Conservation (phyloP, 2,113 vertebrate genomes). For the Salvator merianae region DNA sequence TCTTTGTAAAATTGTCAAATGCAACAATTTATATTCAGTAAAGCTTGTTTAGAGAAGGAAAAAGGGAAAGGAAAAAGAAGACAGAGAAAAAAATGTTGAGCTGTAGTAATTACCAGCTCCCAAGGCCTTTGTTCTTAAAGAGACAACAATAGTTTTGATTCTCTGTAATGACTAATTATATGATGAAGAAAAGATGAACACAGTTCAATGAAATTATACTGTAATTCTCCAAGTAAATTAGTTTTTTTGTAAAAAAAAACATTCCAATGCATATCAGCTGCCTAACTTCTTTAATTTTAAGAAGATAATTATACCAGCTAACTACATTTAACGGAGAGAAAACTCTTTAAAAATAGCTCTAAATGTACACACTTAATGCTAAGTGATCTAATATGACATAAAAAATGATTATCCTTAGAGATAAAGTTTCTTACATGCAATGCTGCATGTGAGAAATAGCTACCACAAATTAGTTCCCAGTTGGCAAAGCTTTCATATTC, state of each 20-base stretch:
- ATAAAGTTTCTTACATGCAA: background rate
- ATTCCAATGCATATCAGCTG: conserved; percentile 45
- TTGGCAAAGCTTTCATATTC: background rate
- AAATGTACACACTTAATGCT: conserved; percentile 41
- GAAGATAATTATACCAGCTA: conserved; percentile 56
- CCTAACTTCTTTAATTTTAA: conserved; percentile 52
- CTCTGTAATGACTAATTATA: conserved; percentile 68
- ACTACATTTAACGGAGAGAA: conserved; percentile 35
- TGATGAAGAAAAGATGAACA: conserved; percentile 65
- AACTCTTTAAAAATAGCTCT: background rate
- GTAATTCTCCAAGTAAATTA: conserved; percentile 69
- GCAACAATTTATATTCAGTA: conserved; percentile 28
- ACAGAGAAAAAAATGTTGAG: conserved; percentile 37
- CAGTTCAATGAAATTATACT: conserved; percentile 66
- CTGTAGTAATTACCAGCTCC: conserved; percentile 65
- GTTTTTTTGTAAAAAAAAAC: conserved; percentile 60
- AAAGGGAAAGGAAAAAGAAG: conserved; percentile 6
- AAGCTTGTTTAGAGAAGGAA: conserved; percentile 30
- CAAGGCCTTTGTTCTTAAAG: conserved; percentile 64
- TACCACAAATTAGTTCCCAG: background rate
- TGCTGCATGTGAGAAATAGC: background rate
- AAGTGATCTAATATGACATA: conserved; percentile 27
- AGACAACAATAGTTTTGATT: conserved; percentile 68
- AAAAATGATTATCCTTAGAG: background rate
- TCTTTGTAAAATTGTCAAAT: conserved; percentile 8